Percentiles rank a stretch among this genome's conserved stretches.
Evolutionary conservation across 1,140 invertebrate genomes (phyloP).

Genomic region (Trissolcus basalis): DNA sequence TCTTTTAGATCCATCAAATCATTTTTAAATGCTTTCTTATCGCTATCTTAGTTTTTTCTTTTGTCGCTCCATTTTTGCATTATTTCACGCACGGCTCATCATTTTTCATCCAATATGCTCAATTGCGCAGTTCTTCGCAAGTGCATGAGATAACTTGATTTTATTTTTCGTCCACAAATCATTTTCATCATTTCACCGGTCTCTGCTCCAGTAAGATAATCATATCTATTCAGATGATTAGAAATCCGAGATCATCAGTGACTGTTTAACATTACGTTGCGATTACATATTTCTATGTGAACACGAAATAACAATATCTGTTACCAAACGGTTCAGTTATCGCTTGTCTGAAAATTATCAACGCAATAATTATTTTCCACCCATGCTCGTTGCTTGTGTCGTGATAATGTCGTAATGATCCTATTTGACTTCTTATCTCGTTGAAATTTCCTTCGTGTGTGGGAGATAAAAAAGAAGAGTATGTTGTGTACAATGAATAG

Average conservation of each 20-base stretch:
- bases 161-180: background rate
- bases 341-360: constrained; percentile 8
- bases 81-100: background rate
- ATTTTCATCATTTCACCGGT: constrained; percentile 1
- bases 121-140: too few species aligned
- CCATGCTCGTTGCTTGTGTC: constrained; percentile 17
- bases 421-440: constrained; percentile 23
- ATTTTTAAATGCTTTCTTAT: constrained; percentile 27
- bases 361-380: constrained; percentile 22
- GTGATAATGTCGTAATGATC: constrained; percentile 29
- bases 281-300: constrained; percentile 19
- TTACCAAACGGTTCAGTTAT: constrained; percentile 16
- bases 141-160: too few species aligned
- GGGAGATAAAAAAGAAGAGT: constrained; percentile 7
- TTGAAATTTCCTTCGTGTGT: constrained; percentile 10
- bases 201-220: constrained; percentile 9
- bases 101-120: background rate
- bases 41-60: constrained; percentile 23
- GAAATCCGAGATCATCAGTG: constrained; percentile 1
- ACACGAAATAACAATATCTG: constrained; percentile 21
- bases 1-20: constrained; percentile 1
- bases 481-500: too few species aligned
- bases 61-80: constrained; percentile 16
- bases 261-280: background rate
- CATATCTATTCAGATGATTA: background rate